Percentiles rank a stretch among this genome's conserved stretches.
Evolutionary conservation across 2,888 invertebrate species (phyloP).

Genomic region (Lutraria lutraria): DNA sequence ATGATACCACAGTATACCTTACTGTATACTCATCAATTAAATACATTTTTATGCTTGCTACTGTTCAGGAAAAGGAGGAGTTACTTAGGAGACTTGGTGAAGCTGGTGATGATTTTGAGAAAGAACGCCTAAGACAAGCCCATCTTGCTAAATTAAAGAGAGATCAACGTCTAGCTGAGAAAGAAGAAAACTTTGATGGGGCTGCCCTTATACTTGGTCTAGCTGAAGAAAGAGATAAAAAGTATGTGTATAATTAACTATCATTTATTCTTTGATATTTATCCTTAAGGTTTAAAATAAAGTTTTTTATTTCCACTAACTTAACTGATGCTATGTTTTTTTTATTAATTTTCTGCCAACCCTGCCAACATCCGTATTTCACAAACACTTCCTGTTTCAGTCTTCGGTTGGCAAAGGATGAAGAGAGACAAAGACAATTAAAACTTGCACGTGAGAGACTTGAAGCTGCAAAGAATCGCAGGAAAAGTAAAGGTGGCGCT

Average conservation of each 20-base stretch:
- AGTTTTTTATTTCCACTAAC: too few species aligned
- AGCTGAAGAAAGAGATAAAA: constrained; percentile 74
- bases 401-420: constrained; percentile 66
- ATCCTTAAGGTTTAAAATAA: too few species aligned
- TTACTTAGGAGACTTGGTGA: constrained; percentile 74
- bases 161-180: constrained; percentile 77
- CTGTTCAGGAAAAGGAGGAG: constrained; percentile 79
- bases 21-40: background rate
- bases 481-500: constrained; percentile 37
- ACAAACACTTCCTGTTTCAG: constrained; percentile 35
- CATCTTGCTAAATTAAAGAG: constrained; percentile 76
- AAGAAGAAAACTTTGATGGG: constrained; percentile 80
- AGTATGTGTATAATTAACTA: constrained; percentile 39
- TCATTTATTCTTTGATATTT: too few species aligned
- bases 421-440: constrained; percentile 79
- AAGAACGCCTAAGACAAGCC: constrained; percentile 75
- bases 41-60: background rate
- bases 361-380: too few species aligned
- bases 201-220: constrained; percentile 79
- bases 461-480: constrained; percentile 72
- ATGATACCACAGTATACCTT: too few species aligned
- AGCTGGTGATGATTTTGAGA: constrained; percentile 69
- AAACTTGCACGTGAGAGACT: constrained; percentile 80
- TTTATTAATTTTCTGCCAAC: too few species aligned
- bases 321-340: too few species aligned